Evolutionary conservation across 1,140 invertebrate species (phyloP).

Genomic region (Aculops lycopersici): DNA sequence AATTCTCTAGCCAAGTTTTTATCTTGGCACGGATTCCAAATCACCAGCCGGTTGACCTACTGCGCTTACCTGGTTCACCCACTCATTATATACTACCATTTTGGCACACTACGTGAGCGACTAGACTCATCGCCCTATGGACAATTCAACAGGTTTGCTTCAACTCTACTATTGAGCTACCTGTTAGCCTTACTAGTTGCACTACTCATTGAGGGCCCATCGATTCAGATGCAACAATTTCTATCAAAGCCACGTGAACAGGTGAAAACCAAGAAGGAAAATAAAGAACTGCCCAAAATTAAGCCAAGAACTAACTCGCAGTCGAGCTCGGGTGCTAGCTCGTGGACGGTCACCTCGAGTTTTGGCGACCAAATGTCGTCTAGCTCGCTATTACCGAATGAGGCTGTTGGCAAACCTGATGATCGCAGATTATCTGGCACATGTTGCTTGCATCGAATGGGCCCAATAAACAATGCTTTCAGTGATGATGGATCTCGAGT

Average conservation of each 20-base stretch:
- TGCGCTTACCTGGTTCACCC: conserved; percentile 10
- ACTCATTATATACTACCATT: conserved; percentile 7
- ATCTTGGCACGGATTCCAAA: conserved; percentile 4
- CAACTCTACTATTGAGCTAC: not conserved
- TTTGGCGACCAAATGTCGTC: too few species aligned
- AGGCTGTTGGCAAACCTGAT: too few species aligned
- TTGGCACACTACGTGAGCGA: conserved; percentile 1
- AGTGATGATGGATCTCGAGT: too few species aligned
- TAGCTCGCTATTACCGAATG: too few species aligned
- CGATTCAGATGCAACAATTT: not conserved
- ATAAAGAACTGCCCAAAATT: too few species aligned
- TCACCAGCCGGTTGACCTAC: conserved; percentile 8
- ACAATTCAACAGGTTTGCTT: conserved; percentile 1
- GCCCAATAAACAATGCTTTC: too few species aligned
- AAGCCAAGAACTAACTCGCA: too few species aligned
- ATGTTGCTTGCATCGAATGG: too few species aligned
- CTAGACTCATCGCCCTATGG: not conserved
- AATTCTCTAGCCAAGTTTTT: conserved; percentile 4
- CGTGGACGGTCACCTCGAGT: too few species aligned
- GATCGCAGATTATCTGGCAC: too few species aligned
- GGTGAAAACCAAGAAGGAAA: too few species aligned
- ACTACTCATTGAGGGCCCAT: conserved; percentile 1
- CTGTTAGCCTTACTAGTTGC: not conserved
- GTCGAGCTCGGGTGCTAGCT: too few species aligned
- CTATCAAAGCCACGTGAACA: not conserved